phyloP scores from a whole-genome alignment of 1,140 invertebrate genomes.

The Drosophila micromelanica region DNA sequence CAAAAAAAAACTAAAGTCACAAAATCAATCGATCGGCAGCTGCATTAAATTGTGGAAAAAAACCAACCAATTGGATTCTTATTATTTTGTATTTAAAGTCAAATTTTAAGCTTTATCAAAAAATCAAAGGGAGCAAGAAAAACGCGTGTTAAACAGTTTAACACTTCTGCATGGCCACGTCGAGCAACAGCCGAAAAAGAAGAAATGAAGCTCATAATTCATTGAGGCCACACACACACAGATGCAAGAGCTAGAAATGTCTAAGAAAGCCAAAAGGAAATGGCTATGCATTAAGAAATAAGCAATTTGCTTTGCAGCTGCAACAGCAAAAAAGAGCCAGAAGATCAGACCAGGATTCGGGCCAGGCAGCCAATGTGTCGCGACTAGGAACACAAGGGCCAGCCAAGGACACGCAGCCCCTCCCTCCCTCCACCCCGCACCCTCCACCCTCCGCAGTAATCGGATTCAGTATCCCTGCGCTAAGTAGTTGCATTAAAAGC shows the following conservation, averaged over 20 bases:
- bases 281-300: conserved; percentile 80
- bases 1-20: conserved; percentile 24
- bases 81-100: not conserved
- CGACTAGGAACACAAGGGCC: conserved; percentile 44
- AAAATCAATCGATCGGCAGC: conserved; percentile 31
- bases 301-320: conserved; percentile 64
- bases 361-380: conserved; percentile 56
- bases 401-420: conserved; percentile 65
- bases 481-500: conserved; percentile 82
- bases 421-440: too few species aligned
- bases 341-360: conserved; percentile 21
- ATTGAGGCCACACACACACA: conserved; percentile 28
- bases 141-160: conserved; percentile 79
- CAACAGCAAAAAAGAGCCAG: conserved; percentile 33
- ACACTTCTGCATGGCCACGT: conserved; percentile 78
- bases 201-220: conserved; percentile 69
- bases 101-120: conserved; percentile 28
- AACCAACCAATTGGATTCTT: not conserved
- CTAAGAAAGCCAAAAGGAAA: conserved; percentile 77
- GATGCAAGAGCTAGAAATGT: conserved; percentile 45
- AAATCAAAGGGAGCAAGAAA: conserved; percentile 37
- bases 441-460: too few species aligned
- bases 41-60: conserved; percentile 15
- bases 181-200: conserved; percentile 38
- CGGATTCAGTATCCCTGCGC: conserved; percentile 21